Evolutionary conservation across 2,113 vertebrate genomes (phyloP), one percentile per base, ranked within the genome.

Genomic region (Psilopogon haemacephalus): DNA sequence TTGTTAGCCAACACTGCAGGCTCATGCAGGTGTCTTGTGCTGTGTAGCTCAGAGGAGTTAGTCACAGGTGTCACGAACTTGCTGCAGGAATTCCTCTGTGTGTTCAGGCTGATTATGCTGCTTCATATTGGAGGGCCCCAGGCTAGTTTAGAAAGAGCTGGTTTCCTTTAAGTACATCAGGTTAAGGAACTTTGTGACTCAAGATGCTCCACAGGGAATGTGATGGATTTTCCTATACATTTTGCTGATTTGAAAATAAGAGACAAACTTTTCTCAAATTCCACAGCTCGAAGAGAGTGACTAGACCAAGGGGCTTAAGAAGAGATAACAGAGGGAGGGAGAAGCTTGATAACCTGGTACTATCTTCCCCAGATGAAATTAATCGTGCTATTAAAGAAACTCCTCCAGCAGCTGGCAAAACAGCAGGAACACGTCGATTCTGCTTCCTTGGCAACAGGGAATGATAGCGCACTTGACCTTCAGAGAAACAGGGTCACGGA

Each of bases 381-480:
- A 95, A 78, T 97, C 84, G 82, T 91, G 44, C 87, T 95, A 73
- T 89, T 96, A 93, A 91, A 95, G 84, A 95, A 40, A 96, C 79
- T 92, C 85, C 83, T 94, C 92, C 86, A 95, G 96, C 95, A 97
- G 86, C 94, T 96, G 90, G 95, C 65, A 73, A 79, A 95, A 94
- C 86, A 94, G 90, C 91, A 93, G 86, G 88, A 94, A 94, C 88
- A 78, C 38, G 50, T 95, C 12, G 17, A 78, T 94, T 94, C 95
- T 96, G 95, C 95, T 97, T 96, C 93, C 96, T 96, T 97, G 95
- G 97, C 97, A 97, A 96, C 96, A 89, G 78, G 95, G 95, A 95
- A 85, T 96, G 96, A 91, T 92, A 93, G 84, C 95, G 92, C 88
- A 94, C 96, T 97, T 98, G 97, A 97, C 97, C 97, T 97, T 97